phyloP scores from a whole-genome alignment of 2,113 vertebrate species.

The Carassius gibelio region DNA sequence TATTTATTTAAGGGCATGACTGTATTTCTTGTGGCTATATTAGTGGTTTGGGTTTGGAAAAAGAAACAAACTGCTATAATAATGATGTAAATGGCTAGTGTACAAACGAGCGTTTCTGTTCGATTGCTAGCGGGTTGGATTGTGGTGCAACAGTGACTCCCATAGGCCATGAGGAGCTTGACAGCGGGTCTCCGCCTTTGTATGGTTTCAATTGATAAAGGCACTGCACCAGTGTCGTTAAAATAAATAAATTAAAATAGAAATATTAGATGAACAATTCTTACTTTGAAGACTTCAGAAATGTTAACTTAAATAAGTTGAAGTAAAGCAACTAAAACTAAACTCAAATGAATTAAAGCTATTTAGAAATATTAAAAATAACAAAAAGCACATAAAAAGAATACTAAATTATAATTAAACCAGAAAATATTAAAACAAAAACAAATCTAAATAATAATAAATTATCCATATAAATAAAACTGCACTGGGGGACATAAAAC shows the following conservation, averaged over 20 bases:
- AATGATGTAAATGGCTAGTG: neutral
- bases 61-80: neutral
- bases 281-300: neutral
- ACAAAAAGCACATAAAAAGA: too few species aligned
- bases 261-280: neutral
- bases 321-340: too few species aligned
- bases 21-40: neutral
- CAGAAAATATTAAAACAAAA: too few species aligned
- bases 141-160: constrained; percentile 40
- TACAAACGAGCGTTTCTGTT: neutral
- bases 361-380: neutral
- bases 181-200: neutral
- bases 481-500: too few species aligned
- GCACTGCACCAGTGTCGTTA: neutral
- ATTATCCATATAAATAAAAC: too few species aligned
- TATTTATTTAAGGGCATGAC: constrained; percentile 12
- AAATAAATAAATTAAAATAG: neutral
- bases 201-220: neutral
- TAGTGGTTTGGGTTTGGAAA: neutral
- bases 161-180: neutral
- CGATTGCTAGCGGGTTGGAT: neutral
- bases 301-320: neutral
- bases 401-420: too few species aligned
- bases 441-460: too few species aligned
- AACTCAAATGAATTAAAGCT: neutral